Evolutionary conservation across 2,888 invertebrate genomes (phyloP).

Genomic region (Stenodera caucasica): DNA sequence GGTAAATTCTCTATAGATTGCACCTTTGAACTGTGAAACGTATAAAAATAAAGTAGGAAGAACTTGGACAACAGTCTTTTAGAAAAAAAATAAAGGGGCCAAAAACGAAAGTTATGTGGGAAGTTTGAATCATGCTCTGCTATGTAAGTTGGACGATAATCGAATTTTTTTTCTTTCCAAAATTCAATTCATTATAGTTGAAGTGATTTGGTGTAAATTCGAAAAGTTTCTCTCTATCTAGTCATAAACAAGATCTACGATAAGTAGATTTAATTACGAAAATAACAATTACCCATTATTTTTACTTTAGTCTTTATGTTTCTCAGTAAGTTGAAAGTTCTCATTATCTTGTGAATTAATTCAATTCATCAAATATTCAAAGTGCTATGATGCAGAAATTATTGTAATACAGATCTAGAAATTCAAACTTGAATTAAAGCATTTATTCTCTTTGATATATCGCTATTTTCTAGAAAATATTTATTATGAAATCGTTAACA

Average conservation of each 20-base stretch:
- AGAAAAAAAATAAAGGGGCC: neutral
- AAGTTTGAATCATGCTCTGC: slow-evolving; percentile 30
- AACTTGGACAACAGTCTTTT: neutral
- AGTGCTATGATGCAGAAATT: neutral
- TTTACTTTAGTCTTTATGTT: too few relatives aligned
- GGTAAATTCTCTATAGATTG: slow-evolving; percentile 26
- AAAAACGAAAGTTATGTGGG: slow-evolving; percentile 14
- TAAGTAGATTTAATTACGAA: too few relatives aligned
- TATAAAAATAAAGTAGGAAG: neutral
- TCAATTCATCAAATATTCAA: neutral
- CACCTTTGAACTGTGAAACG: slow-evolving; percentile 20
- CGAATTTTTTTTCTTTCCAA: neutral
- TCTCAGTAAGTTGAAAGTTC: too few relatives aligned
- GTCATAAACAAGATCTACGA: too few relatives aligned
- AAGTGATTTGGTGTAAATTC: too few relatives aligned
- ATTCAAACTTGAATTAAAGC: neutral
- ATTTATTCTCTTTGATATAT: neutral
- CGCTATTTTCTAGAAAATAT: too few relatives aligned
- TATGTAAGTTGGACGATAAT: slow-evolving; percentile 29
- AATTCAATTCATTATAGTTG: neutral
- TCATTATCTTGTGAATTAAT: too few relatives aligned
- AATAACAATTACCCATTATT: too few relatives aligned
- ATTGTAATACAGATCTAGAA: neutral
- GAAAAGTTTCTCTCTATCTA: too few relatives aligned
- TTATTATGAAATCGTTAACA: too few relatives aligned